Conservation (phyloP, 2,888 invertebrate genomes). For the Amphipoea lucens region DNA sequence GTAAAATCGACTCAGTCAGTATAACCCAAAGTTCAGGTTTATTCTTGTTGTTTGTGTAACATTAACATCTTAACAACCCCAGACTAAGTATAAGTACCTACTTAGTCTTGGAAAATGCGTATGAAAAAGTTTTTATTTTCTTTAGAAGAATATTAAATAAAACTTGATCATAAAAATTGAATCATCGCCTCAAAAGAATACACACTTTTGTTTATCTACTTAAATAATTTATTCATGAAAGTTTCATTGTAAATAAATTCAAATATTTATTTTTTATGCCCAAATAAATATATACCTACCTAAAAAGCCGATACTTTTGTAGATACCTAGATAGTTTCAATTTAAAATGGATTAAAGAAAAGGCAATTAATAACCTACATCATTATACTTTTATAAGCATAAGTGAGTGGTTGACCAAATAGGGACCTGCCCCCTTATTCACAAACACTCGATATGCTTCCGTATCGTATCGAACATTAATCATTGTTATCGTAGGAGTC, state of each 20-base stretch:
- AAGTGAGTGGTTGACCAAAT: no score
- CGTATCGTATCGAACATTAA: no score
- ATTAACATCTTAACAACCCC: not conserved
- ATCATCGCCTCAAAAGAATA: not conserved
- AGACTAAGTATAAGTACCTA: not conserved
- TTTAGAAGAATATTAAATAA: not conserved
- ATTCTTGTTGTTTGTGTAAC: not conserved
- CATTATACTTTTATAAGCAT: not conserved
- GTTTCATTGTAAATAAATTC: not conserved
- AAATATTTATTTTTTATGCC: not conserved
- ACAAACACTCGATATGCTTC: no score
- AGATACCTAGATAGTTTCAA: not conserved
- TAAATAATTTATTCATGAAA: slow-evolving; percentile 18
- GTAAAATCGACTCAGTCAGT: no score
- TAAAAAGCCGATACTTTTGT: not conserved
- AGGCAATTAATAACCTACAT: not conserved
- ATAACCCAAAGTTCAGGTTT: not conserved
- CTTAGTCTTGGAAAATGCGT: no score
- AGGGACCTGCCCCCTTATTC: no score
- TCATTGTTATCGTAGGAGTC: no score
- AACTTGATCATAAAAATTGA: slow-evolving; percentile 6
- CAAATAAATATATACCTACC: not conserved
- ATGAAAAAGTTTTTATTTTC: not conserved
- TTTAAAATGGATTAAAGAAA: not conserved
- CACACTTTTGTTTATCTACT: not conserved